Percentiles rank a stretch among this genome's conserved stretches.
Evolutionary conservation across 2,113 vertebrate genomes (phyloP).

Genomic region (Epinephelus fuscoguttatus): DNA sequence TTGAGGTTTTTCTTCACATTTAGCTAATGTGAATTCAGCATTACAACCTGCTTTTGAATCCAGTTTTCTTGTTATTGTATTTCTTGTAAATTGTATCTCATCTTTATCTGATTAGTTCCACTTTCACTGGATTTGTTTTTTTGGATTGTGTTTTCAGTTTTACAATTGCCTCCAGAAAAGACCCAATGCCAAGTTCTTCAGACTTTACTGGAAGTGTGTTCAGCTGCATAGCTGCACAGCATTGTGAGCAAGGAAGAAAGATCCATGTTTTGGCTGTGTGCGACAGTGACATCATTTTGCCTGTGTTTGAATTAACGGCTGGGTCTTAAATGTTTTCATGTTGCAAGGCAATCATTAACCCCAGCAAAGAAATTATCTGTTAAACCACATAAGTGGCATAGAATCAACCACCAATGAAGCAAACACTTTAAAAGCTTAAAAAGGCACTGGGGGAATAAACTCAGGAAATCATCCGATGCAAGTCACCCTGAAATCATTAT

Average conservation of each 20-base stretch:
- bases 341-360: neutral
- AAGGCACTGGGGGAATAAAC: neutral
- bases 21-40: neutral
- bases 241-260: neutral
- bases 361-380: conserved; percentile 2
- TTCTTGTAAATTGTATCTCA: neutral
- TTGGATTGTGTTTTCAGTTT: neutral
- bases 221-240: neutral
- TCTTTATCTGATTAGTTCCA: neutral
- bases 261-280: neutral
- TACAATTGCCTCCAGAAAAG: neutral
- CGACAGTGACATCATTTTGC: conserved; percentile 4
- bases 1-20: neutral
- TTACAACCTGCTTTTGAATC: neutral
- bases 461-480: conserved; percentile 16
- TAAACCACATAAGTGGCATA: neutral
- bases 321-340: neutral
- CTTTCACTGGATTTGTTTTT: neutral
- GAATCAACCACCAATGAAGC: neutral
- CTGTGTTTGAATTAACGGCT: neutral
- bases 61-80: neutral
- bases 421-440: conserved; percentile 18
- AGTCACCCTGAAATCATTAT: conserved; percentile 23
- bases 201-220: neutral
- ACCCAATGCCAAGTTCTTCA: neutral